Evolutionary conservation across 2,888 invertebrate species (phyloP), one percentile per base, ranked within the genome.

Genomic region (Zootermopsis nevadensis): DNA sequence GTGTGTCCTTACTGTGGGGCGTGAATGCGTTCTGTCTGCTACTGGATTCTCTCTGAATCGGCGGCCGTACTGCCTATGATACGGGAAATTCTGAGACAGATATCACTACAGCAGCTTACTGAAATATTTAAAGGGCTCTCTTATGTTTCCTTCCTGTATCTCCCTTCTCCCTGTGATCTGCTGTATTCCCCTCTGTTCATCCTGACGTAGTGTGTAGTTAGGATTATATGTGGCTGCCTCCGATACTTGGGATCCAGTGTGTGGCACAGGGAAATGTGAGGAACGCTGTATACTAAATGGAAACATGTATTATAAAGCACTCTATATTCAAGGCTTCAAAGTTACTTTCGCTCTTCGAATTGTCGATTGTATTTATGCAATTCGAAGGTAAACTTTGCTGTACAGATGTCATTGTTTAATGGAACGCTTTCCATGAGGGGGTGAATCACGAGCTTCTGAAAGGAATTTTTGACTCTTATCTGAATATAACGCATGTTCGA

Each of bases 361-460:
- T 74, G 38, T 74, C 74, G 42, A 74, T 74, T 24, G 74, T 74
- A 74, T 74, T 74, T 38, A 74, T 35, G 38, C 12, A 35, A 38
- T 74, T n/a, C n/a, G 74, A 74, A 74, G 24, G 74, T 74, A 74
- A 74, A 74, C 74, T 74, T n/a, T 38, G 74, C 74, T 74, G 38
- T 74, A 4, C 38, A 8, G n/a, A 38, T n/a, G 38, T 15, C n/a
- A 22, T n/a, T 7, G 74, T 74, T 38, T 74, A 42, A 74, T 74
- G 74, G 35, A 74, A 2, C 7, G 0, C 22, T 42, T 8, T 10
- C 38, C 24, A 38, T 38, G 38, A 38, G 35, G 22, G 33, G 19
- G 33, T 69, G 1, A 19, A 33, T 7, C 6, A 33, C 10, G 69
- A 30, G 33, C 33, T 31, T 69, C 6, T 6, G 22, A 33, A 30